phyloP scores from a whole-genome alignment of 2,888 invertebrate species.

The Lomographa bimaculata region DNA sequence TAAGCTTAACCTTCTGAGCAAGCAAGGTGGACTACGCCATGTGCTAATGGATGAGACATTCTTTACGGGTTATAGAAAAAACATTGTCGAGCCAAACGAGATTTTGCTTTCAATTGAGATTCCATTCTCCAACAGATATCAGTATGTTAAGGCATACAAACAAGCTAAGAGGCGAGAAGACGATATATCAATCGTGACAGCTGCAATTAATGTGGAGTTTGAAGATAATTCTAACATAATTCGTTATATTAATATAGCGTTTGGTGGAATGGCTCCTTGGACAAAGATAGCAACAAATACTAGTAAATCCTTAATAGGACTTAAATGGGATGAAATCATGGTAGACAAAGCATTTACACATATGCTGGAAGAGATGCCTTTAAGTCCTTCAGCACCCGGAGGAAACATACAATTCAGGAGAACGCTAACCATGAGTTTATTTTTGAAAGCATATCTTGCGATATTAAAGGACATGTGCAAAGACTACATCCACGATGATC shows the following conservation, averaged over 20 bases:
- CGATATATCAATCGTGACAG: constrained; percentile 95
- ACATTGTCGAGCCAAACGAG: constrained; percentile 87
- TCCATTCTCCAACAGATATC: constrained; percentile 86
- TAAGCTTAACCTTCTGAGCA: constrained; percentile 86
- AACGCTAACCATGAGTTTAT: constrained; percentile 90
- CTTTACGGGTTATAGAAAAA: constrained; percentile 91
- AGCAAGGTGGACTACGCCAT: constrained; percentile 76
- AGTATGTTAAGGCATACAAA: constrained; percentile 91
- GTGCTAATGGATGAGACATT: constrained; percentile 90
- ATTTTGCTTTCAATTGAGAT: constrained; percentile 88
- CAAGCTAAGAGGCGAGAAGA: constrained; percentile 94
- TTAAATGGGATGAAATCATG: constrained; percentile 87
- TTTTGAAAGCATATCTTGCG: constrained; percentile 87
- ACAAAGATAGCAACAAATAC: constrained; percentile 91
- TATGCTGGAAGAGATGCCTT: constrained; percentile 90
- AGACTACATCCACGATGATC: constrained; percentile 64
- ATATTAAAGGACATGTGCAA: constrained; percentile 82
- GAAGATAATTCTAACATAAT: constrained; percentile 78
- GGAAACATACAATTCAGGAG: constrained; percentile 92
- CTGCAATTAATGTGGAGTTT: constrained; percentile 88
- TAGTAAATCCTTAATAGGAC: constrained; percentile 81
- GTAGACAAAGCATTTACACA: constrained; percentile 86
- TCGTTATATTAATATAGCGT: constrained; percentile 87
- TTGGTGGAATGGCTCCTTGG: constrained; percentile 97
- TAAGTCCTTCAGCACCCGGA: constrained; percentile 91